phyloP scores from a whole-genome alignment of 2,888 invertebrate species.

The Amphipoea lucens region DNA sequence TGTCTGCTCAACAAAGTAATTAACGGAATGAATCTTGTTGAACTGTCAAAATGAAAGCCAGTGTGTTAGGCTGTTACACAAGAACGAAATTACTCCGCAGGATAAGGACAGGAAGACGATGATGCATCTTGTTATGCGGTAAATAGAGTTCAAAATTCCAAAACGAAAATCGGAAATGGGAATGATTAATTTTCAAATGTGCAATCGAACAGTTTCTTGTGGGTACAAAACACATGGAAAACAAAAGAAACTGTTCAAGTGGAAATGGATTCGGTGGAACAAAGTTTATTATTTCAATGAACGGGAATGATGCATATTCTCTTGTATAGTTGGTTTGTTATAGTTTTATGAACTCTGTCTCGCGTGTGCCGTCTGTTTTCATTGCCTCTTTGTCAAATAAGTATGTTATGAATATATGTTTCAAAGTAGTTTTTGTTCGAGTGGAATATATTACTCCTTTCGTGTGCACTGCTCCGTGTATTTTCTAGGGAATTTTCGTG shows the following conservation, averaged over 20 bases:
- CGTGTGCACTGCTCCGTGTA: conserved; percentile 28
- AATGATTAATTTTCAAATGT: conserved; percentile 31
- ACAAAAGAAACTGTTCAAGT: conserved; percentile 25
- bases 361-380: conserved; percentile 54
- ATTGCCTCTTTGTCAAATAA: conserved; percentile 62
- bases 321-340: conserved; percentile 56
- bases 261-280: conserved; percentile 72
- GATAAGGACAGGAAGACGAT: too few species aligned
- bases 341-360: conserved; percentile 63
- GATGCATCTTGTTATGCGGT: too few species aligned
- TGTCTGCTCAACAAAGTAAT: too few species aligned
- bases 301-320: conserved; percentile 46
- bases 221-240: too few species aligned
- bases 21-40: too few species aligned
- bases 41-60: too few species aligned
- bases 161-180: background rate
- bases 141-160: conserved; percentile 33
- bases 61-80: too few species aligned
- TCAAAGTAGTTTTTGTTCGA: conserved; percentile 55
- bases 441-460: conserved; percentile 49
- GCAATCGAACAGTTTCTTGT: conserved; percentile 55
- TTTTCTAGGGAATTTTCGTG: conserved; percentile 25
- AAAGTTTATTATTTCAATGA: conserved; percentile 70
- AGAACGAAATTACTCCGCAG: too few species aligned
- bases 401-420: conserved; percentile 58